Evolutionary conservation across 2,797 vertebrate species (phyloP).

Genomic region (Poeciliopsis paucimaculata): DNA sequence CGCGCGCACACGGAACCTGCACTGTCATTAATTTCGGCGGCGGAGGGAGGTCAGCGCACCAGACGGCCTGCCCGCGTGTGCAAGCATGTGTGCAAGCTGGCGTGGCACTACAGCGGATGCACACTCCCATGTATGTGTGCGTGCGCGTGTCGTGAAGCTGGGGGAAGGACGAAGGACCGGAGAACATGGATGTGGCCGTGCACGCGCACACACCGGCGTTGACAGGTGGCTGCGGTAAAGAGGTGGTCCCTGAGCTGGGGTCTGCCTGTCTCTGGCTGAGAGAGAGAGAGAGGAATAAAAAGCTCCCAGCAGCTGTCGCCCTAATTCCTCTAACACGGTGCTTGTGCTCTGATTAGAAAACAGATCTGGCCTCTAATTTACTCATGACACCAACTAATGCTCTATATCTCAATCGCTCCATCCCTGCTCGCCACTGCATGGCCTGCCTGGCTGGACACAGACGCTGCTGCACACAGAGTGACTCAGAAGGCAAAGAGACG

Average conservation of each 20-base stretch:
- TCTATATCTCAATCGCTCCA: slow-evolving; percentile 87
- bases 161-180: slow-evolving; percentile 1
- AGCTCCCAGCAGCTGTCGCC: slow-evolving; percentile 92
- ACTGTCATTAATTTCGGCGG: slow-evolving; percentile 73
- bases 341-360: slow-evolving; percentile 99
- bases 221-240: slow-evolving; percentile 84
- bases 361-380: slow-evolving; percentile 96
- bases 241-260: slow-evolving; percentile 81
- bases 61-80: slow-evolving; percentile 63
- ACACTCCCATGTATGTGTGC: slow-evolving; percentile 51
- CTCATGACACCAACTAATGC: slow-evolving; percentile 94
- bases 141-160: slow-evolving; percentile 23
- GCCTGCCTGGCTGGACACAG: slow-evolving; percentile 59
- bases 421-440: slow-evolving; percentile 70
- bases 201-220: slow-evolving; percentile 55
- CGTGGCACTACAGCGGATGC: slow-evolving; percentile 27
- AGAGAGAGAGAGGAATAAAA: slow-evolving; percentile 79
- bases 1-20: slow-evolving; percentile 60
- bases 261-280: slow-evolving; percentile 77
- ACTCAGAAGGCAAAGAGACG: slow-evolving; percentile 23
- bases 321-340: slow-evolving; percentile 95
- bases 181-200: slow-evolving; percentile 30
- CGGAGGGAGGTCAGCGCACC: slow-evolving; percentile 68
- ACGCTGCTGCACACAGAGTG: slow-evolving; percentile 26
- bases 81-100: slow-evolving; percentile 50